Conservation (phyloP, 2,888 invertebrate species). For the Rhagonycha fulva region DNA sequence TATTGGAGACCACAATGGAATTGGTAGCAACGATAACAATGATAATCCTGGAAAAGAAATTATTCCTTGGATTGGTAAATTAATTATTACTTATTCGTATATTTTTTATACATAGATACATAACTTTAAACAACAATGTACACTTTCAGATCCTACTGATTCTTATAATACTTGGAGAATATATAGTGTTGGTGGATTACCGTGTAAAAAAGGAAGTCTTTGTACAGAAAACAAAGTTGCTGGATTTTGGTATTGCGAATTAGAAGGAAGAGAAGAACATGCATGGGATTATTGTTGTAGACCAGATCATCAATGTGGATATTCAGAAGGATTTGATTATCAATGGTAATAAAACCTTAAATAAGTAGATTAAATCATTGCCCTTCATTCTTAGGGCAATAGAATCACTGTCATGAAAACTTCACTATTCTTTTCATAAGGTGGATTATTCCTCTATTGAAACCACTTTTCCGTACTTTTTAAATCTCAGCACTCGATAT, state of each 20-base stretch:
- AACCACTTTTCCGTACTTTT: too few relatives aligned
- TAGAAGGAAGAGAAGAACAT: conserved; percentile 70
- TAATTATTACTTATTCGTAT: neutral
- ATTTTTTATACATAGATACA: neutral
- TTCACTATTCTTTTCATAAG: neutral
- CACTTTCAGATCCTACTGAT: conserved; percentile 31
- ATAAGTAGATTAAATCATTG: neutral
- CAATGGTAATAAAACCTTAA: conserved; percentile 67
- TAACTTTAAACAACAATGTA: neutral
- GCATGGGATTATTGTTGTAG: conserved; percentile 88
- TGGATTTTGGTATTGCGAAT: conserved; percentile 85
- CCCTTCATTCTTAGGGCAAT: too few relatives aligned
- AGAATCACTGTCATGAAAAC: too few relatives aligned
- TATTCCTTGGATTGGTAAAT: conserved; percentile 2
- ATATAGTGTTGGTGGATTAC: conserved; percentile 81
- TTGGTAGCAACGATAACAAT: neutral
- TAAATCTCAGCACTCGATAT: too few relatives aligned
- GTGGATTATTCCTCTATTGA: neutral
- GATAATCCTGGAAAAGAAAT: neutral
- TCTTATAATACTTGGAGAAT: conserved; percentile 64
- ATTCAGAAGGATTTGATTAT: conserved; percentile 79
- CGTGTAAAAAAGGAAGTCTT: conserved; percentile 68
- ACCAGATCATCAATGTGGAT: conserved; percentile 81
- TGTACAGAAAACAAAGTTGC: conserved; percentile 76
- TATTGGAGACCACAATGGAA: neutral